A percentile compares a stretch with the other conserved stretches of the same genome.
These are phyloP conservation scores for Hydrolagus colliei DNA, from an alignment of 2,797 vertebrate genomes.

Conservation along the genomic window DNA sequence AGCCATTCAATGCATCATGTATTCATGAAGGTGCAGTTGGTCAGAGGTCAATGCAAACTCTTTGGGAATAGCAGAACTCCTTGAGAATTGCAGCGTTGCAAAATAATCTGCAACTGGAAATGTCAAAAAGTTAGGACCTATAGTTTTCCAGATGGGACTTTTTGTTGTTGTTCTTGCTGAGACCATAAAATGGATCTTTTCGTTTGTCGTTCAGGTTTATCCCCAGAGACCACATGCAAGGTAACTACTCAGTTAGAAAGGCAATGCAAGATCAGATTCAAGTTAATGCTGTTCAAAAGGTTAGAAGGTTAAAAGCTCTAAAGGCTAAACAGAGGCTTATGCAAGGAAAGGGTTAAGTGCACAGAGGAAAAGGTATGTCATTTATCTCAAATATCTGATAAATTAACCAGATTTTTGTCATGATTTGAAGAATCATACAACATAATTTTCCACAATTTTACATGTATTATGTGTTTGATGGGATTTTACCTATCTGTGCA, in stretches of 20 bases:
- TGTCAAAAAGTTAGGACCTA: no score
- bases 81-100: no score
- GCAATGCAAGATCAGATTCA: neutral
- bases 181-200: neutral
- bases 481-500: neutral
- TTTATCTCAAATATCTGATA: neutral
- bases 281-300: neutral
- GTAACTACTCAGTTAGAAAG: neutral
- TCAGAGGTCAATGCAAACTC: neutral
- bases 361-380: neutral
- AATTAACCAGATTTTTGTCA: conserved; percentile 4
- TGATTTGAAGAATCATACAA: neutral
- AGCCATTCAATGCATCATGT: neutral
- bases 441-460: neutral
- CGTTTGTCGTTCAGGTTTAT: neutral
- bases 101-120: no score
- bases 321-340: neutral
- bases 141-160: no score
- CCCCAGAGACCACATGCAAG: neutral
- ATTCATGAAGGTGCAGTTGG: neutral
- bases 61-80: no score
- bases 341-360: neutral
- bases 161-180: neutral
- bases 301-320: no score
- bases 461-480: neutral